Conservation (phyloP, 2,797 vertebrate genomes). For the Gambusia yucatana region DNA sequence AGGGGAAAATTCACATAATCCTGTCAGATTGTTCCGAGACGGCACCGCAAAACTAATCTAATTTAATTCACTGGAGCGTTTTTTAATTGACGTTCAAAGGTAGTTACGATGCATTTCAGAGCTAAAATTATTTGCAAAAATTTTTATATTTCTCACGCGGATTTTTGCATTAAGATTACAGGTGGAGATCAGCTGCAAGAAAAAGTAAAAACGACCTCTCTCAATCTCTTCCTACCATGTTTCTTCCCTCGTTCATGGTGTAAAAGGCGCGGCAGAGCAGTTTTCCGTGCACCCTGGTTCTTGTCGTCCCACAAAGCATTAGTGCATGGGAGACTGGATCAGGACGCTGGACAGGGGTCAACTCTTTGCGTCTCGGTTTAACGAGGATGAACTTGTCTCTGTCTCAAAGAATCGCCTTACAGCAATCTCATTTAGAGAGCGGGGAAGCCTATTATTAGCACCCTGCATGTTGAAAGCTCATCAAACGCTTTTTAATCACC, state of each 20-base stretch:
- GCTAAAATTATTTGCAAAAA: not conserved
- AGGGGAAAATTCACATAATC: slow-evolving; percentile 53
- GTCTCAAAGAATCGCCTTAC: slow-evolving; percentile 71
- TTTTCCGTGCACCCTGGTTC: slow-evolving; percentile 54
- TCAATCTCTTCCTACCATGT: slow-evolving; percentile 66
- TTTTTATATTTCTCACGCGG: not conserved
- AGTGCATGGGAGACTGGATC: slow-evolving; percentile 53
- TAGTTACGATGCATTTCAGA: not conserved
- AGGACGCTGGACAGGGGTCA: slow-evolving; percentile 58
- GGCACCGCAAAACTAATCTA: slow-evolving; percentile 12
- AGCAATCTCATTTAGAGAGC: slow-evolving; percentile 73
- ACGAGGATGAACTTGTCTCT: slow-evolving; percentile 74
- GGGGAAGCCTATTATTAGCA: slow-evolving; percentile 77
- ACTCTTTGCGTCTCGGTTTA: slow-evolving; percentile 71
- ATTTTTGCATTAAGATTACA: not conserved
- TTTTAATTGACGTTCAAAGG: not conserved
- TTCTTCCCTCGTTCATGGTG: slow-evolving; percentile 55
- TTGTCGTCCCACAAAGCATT: slow-evolving; percentile 70
- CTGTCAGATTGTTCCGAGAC: slow-evolving; percentile 20
- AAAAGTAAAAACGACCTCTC: not conserved
- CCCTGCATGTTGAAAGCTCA: slow-evolving; percentile 49
- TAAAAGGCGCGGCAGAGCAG: slow-evolving; percentile 56
- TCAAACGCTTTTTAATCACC: slow-evolving; percentile 63
- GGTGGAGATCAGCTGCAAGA: not conserved
- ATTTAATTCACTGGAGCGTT: not conserved